Evolutionary conservation across 2,888 invertebrate genomes (phyloP).

Genomic region (Callinectes sapidus): DNA sequence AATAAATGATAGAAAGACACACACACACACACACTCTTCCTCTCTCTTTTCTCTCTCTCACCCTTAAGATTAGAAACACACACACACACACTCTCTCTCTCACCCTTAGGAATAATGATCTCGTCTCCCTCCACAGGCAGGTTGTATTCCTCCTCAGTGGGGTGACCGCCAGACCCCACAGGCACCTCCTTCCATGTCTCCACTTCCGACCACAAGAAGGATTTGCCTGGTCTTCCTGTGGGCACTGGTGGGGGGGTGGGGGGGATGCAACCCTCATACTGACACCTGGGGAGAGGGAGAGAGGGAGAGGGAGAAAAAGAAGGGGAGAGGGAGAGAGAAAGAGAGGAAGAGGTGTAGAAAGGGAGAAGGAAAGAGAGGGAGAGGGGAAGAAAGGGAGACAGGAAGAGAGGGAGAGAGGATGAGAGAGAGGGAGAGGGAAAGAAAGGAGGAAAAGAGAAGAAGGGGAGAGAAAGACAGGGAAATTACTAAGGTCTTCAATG

Average conservation of each 20-base stretch:
- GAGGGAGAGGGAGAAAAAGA: not conserved
- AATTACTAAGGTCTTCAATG: no score
- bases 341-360: no score
- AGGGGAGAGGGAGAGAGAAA: not conserved
- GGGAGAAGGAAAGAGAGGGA: not conserved
- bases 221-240: constrained; percentile 46
- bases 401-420: not conserved
- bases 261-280: constrained; percentile 60
- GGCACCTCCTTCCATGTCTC: constrained; percentile 64
- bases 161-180: constrained; percentile 61
- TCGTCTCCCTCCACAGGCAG: constrained; percentile 59
- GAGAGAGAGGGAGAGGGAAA: not conserved
- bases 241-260: constrained; percentile 65
- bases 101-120: constrained; percentile 64
- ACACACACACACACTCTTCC: no score
- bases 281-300: not conserved
- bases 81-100: constrained; percentile 14
- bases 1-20: no score
- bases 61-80: constrained; percentile 48
- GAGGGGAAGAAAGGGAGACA: not conserved
- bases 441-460: no score
- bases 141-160: constrained; percentile 45
- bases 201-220: constrained; percentile 59
- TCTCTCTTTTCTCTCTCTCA: constrained; percentile 30
- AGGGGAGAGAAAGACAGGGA: not conserved